phyloP scores from a whole-genome alignment of 2,113 vertebrate species.

The Piliocolobus tephrosceles region DNA sequence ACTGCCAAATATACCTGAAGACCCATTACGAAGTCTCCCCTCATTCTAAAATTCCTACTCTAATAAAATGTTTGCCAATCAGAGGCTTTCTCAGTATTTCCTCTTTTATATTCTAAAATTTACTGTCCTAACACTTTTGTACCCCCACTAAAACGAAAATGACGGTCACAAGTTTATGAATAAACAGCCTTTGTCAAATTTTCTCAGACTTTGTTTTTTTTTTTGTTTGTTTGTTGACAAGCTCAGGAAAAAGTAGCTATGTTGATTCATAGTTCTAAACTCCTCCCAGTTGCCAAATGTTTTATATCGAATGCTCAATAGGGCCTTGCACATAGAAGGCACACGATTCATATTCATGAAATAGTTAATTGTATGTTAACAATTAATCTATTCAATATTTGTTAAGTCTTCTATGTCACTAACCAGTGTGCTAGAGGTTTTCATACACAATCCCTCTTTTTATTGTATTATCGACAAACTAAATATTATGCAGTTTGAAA shows the following conservation, averaged over 20 bases:
- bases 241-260: background rate
- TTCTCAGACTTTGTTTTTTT: background rate
- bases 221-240: background rate
- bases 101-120: background rate
- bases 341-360: background rate
- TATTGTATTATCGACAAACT: conserved; percentile 11
- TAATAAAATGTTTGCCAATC: background rate
- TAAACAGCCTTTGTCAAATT: background rate
- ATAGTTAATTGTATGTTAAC: conserved; percentile 19
- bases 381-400: conserved; percentile 28
- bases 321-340: background rate
- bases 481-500: background rate
- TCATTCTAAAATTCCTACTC: background rate
- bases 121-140: background rate
- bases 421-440: background rate
- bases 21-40: background rate
- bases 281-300: background rate
- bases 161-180: background rate
- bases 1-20: background rate
- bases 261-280: background rate
- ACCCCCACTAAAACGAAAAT: background rate
- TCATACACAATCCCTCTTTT: background rate
- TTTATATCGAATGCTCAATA: background rate
- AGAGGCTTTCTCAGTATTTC: background rate
- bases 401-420: background rate